Conservation (phyloP, 2,888 invertebrate genomes). For the Baccha elongata region DNA sequence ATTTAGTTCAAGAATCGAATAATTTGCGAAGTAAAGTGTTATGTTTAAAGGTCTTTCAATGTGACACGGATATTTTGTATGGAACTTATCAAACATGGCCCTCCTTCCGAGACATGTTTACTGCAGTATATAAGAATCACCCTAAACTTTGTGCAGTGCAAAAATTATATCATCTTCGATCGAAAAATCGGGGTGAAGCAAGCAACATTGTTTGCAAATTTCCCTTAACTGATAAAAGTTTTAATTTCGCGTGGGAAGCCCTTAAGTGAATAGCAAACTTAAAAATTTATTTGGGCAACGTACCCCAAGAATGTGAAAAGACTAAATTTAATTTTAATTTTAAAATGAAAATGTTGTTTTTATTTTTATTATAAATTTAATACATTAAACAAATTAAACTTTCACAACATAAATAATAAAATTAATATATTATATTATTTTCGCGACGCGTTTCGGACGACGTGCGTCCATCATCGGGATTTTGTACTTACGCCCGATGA, state of each 20-base stretch:
- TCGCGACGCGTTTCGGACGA: too few relatives aligned
- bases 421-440: too few relatives aligned
- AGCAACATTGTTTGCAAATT: constrained; percentile 19
- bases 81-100: constrained; percentile 45
- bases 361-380: too few relatives aligned
- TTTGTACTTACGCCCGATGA: too few relatives aligned
- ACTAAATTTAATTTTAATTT: too few relatives aligned
- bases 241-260: background rate
- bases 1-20: too few relatives aligned
- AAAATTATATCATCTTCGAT: constrained; percentile 9
- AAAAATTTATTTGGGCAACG: constrained; percentile 25
- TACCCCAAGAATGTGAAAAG: too few relatives aligned
- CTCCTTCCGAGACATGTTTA: constrained; percentile 55
- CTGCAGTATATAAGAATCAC: constrained; percentile 41
- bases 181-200: constrained; percentile 25
- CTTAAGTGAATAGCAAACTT: background rate
- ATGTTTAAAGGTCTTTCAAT: constrained; percentile 26
- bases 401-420: too few relatives aligned
- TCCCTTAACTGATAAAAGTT: constrained; percentile 10
- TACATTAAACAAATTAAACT: too few relatives aligned
- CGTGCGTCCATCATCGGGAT: too few relatives aligned
- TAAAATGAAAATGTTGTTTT: too few relatives aligned
- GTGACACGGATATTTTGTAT: constrained; percentile 31
- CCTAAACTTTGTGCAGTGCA: constrained; percentile 11
- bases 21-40: too few relatives aligned